Conservation (phyloP, 2,888 invertebrate species). For the Stictocephala bisonia region DNA sequence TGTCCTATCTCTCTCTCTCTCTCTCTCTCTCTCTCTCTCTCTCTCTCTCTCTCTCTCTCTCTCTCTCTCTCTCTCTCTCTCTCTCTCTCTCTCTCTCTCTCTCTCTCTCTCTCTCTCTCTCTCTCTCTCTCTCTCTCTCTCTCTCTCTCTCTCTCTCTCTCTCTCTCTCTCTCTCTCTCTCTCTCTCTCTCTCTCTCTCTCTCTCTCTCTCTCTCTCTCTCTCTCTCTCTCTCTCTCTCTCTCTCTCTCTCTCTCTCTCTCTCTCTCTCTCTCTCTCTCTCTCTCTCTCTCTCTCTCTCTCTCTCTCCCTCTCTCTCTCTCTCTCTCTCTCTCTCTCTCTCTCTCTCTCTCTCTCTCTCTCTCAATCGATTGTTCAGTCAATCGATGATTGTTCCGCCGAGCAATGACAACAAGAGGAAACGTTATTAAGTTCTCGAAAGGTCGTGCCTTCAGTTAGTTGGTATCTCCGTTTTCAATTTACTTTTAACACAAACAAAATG, state of each 20-base stretch:
- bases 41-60: slow-evolving; percentile 35
- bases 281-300: background rate
- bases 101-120: slow-evolving; percentile 37
- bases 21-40: slow-evolving; percentile 46
- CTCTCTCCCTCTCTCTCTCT: no score
- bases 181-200: background rate
- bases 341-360: no score
- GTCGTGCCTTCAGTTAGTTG: no score
- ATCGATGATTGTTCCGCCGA: no score
- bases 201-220: background rate
- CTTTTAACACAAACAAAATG: no score
- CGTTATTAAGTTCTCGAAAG: no score
- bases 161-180: background rate
- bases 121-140: background rate
- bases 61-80: slow-evolving; percentile 26
- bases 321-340: no score
- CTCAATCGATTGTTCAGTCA: background rate
- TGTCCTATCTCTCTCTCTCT: no score
- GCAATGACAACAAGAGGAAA: no score
- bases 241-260: background rate
- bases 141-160: background rate
- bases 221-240: background rate
- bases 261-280: background rate
- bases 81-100: slow-evolving; percentile 51
- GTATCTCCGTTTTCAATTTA: no score